Evolutionary conservation across 2,888 invertebrate genomes (phyloP).

Genomic region (Mystacides longicornis): DNA sequence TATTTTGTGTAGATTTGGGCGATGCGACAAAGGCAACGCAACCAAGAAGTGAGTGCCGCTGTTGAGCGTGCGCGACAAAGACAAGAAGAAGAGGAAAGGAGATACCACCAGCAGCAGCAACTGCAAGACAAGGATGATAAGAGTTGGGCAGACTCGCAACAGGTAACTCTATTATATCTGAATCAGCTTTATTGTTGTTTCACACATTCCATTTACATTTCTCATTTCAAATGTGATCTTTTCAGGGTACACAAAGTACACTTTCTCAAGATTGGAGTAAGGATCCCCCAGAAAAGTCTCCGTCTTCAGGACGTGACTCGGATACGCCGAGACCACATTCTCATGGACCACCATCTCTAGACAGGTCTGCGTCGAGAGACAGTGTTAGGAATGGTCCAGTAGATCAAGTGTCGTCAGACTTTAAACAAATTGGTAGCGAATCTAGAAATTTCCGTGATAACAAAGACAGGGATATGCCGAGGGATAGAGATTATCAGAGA

Average conservation of each 20-base stretch:
- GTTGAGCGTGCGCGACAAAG: slow-evolving; percentile 78
- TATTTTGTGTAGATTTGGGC: slow-evolving; percentile 52
- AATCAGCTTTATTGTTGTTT: too few relatives aligned
- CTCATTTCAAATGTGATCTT: too few relatives aligned
- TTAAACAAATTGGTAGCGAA: slow-evolving; percentile 27
- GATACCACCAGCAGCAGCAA: slow-evolving; percentile 53
- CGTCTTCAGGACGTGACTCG: slow-evolving; percentile 2
- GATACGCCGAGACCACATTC: slow-evolving; percentile 5
- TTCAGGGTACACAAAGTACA: slow-evolving; percentile 10
- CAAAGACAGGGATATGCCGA: slow-evolving; percentile 27
- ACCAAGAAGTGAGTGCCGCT: slow-evolving; percentile 66
- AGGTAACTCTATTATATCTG: not conserved
- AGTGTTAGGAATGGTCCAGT: slow-evolving; percentile 20
- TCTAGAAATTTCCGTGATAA: slow-evolving; percentile 20
- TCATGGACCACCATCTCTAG: slow-evolving; percentile 14
- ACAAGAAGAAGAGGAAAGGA: slow-evolving; percentile 83
- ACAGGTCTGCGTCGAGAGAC: slow-evolving; percentile 21
- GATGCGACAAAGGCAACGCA: slow-evolving; percentile 61
- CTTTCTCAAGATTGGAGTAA: slow-evolving; percentile 17
- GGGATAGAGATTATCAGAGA: slow-evolving; percentile 24
- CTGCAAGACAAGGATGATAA: slow-evolving; percentile 4
- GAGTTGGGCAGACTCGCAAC: not conserved
- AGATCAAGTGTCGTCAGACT: slow-evolving; percentile 22
- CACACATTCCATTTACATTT: not conserved
- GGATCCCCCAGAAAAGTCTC: slow-evolving; percentile 16